A percentile compares a stretch with the other conserved stretches of the same genome.
Evolutionary conservation across 2,888 invertebrate genomes (phyloP).

Genomic region (Drosophila paranaensis): DNA sequence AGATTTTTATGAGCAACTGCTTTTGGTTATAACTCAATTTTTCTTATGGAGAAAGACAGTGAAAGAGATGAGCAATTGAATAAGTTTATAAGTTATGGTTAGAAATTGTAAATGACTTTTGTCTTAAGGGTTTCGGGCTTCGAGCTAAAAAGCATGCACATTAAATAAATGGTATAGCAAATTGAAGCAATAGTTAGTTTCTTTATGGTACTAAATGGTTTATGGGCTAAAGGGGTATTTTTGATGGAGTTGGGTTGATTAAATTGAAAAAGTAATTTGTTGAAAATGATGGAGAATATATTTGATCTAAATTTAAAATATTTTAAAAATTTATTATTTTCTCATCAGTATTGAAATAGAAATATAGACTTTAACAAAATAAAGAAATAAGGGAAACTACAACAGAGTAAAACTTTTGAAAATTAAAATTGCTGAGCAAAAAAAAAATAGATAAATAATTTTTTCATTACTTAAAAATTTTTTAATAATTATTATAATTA

Average conservation of each 20-base stretch:
- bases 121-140: slow-evolving; percentile 28
- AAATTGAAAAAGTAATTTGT: background rate
- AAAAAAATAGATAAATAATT: too few species aligned
- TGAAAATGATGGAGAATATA: background rate
- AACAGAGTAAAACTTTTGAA: too few species aligned
- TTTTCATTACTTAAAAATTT: too few species aligned
- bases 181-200: background rate
- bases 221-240: background rate
- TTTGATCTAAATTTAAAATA: background rate
- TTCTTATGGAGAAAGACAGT: slow-evolving; percentile 20
- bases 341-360: too few species aligned
- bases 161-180: slow-evolving; percentile 24
- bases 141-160: slow-evolving; percentile 48
- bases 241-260: background rate
- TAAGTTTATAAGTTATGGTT: slow-evolving; percentile 23
- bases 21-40: slow-evolving; percentile 25
- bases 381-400: too few species aligned
- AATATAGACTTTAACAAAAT: too few species aligned
- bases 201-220: background rate
- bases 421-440: too few species aligned
- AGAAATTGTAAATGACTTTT: slow-evolving; percentile 32
- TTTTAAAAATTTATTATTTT: too few species aligned
- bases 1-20: slow-evolving; percentile 28
- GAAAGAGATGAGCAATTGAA: slow-evolving; percentile 23
- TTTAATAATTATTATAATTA: too few species aligned